A percentile compares a stretch with the other conserved stretches of the same genome.
phyloP scores from a whole-genome alignment of 2,113 vertebrate genomes.

The Platysteira castanea region DNA sequence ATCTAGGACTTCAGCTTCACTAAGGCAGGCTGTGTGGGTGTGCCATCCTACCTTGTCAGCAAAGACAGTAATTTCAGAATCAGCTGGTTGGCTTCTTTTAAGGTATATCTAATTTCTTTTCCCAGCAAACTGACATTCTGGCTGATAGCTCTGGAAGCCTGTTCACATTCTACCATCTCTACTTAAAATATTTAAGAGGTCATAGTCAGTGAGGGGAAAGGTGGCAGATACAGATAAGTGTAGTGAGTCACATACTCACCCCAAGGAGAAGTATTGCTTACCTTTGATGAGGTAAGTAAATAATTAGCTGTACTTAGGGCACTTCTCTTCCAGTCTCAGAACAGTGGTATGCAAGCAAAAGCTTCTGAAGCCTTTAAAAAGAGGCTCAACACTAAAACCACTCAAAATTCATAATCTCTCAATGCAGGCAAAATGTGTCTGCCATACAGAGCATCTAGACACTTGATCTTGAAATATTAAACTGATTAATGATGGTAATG shows the following conservation, averaged over 20 bases:
- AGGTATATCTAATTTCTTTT: neutral
- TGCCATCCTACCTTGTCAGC: neutral
- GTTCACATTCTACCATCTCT: neutral
- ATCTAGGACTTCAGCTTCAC: neutral
- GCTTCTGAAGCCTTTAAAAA: neutral
- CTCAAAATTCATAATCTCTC: neutral
- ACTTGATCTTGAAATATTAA: neutral
- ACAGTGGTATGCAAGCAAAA: neutral
- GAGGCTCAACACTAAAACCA: no score
- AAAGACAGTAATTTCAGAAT: neutral
- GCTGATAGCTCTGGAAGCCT: neutral
- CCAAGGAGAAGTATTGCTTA: neutral
- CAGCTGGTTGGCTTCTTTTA: neutral
- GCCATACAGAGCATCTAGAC: neutral
- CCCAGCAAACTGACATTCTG: neutral
- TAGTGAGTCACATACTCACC: conserved; percentile 11
- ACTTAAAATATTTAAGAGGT: neutral
- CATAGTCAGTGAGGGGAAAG: neutral
- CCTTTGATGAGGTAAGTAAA: conserved; percentile 45
- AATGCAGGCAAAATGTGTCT: neutral
- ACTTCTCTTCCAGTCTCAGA: neutral
- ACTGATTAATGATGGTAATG: neutral
- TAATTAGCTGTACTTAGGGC: conserved; percentile 17
- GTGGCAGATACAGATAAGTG: neutral
- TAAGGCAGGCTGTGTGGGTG: neutral